phyloP scores from a whole-genome alignment of 35 echinoderm and acorn worm genomes.

The Heliocidaris tuberculata region DNA sequence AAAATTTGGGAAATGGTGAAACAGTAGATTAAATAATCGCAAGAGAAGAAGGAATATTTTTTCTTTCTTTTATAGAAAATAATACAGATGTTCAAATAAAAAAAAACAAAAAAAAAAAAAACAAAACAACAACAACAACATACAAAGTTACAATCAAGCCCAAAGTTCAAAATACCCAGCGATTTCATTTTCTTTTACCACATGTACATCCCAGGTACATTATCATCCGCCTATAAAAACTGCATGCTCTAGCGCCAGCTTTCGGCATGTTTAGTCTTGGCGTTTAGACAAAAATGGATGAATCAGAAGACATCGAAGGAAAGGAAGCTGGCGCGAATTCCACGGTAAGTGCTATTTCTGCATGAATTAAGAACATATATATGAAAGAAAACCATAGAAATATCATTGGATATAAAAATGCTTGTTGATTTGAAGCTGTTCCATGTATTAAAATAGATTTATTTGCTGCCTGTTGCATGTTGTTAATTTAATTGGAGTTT shows the following conservation, averaged over 20 bases:
- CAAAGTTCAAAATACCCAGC: no score
- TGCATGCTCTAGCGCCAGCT: background rate
- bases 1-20: no score
- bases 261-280: background rate
- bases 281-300: conserved; percentile 28
- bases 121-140: no score
- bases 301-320: conserved; percentile 17
- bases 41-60: no score
- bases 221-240: no score
- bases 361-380: background rate
- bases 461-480: background rate
- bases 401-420: background rate
- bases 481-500: no score
- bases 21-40: no score
- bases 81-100: no score
- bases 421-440: background rate
- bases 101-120: no score
- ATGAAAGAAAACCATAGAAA: background rate
- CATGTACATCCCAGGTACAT: no score
- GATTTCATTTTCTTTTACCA: background rate
- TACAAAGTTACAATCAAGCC: no score
- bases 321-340: background rate
- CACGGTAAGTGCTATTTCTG: background rate
- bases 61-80: no score
- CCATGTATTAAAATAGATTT: background rate